Base-by-base conservation (phyloP, 1,140 invertebrate genomes). In the Papilio dardanus region DNA sequence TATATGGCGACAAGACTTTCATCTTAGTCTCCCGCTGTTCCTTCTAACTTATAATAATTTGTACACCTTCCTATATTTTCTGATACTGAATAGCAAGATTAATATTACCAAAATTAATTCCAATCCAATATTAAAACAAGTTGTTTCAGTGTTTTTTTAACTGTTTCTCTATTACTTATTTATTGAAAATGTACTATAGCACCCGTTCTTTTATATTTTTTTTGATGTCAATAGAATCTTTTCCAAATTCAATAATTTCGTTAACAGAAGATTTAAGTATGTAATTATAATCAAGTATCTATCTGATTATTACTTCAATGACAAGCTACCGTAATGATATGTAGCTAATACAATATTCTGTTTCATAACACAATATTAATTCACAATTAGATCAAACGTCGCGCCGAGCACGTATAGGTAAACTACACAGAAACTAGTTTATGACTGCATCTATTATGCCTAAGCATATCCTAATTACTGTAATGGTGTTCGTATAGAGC, bases 391-490 rank as follows among this genome's bases (percentile, higher is more conserved):
- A 73, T 73, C 71, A 73, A 71, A 71, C 31, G 37, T 73, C 71
- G 21, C 66, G 33, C 28, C 46, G 33, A 46, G 10, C 46, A n/a
- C 24, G 69, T 58, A 73, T 73, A 58, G 40, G 71, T 73, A 73
- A 54, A 77, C 75, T 80, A 74, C 31, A 71, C 58, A 76, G 78
- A 76, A 74, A 71, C 79, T 81, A 83, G 77, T 84, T 83, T 85
- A 85, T 84, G 81, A 83, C 83, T 85, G 79, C 81, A 86, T 86
- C 81, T 84, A 88, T 88, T 88, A 88, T 85, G 84, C 76, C 81
- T 78, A 80, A 88, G 83, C 86, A 86, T 87, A 87, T 88, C 83
- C 83, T 88, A 85, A 91, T 92, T 91, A 91, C 87, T 79, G 83
- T 91, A 91, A 92, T 91, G 82, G 83, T 77, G 83, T 86, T 86